Evolutionary conservation across 2,888 invertebrate species (phyloP), one percentile per base, ranked within the genome.

Genomic region (Enchytraeus crypticus): DNA sequence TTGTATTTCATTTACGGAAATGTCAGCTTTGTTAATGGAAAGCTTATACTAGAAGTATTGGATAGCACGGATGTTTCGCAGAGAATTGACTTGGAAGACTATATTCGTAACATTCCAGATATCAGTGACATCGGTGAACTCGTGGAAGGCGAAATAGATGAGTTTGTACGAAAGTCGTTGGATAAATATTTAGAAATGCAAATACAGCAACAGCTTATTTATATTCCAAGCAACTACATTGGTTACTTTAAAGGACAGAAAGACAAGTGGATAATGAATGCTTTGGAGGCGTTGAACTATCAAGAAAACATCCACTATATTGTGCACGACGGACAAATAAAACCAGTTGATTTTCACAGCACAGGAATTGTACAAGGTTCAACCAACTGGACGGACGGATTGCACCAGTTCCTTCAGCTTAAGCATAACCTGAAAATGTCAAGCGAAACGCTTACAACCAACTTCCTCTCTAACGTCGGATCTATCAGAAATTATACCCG

Each of bases 311-410:
- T 47, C 8, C 47, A 47, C 21, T 47, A 47, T 26, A 26, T 47
- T 5, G 47, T 47, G n/a, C 47, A 47, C 47, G 21, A 47, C 26
- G 47, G 47, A 5, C 47, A 47, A n/a, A 47, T 47, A 47, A 47
- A 47, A 26, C 47, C 47, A 11, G 47, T 47, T 21, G 47, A 47
- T 26, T 47, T 21, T 26, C 8, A 21, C 47, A 47, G 47, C 47
- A 47, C 47, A 5, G 47, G 47, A n/a, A 47, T 47, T n/a, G 47
- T 47, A n/a, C 47, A 47, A 26, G n/a, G n/a, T n/a, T n/a, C 47
- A n/a, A 47, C 47, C n/a, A 47, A 47, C 47, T 47, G 47, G 47
- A 47, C 21, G n/a, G 47, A 47, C 26, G 43, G 43, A 14, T n/a
- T 43, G n/a, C 43, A 43, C n/a, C 43, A 43, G 43, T 43, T 43